Percentiles rank a stretch among this genome's conserved stretches.
Conservation (phyloP, 1,140 invertebrate species). For the Eurosta solidaginis region DNA sequence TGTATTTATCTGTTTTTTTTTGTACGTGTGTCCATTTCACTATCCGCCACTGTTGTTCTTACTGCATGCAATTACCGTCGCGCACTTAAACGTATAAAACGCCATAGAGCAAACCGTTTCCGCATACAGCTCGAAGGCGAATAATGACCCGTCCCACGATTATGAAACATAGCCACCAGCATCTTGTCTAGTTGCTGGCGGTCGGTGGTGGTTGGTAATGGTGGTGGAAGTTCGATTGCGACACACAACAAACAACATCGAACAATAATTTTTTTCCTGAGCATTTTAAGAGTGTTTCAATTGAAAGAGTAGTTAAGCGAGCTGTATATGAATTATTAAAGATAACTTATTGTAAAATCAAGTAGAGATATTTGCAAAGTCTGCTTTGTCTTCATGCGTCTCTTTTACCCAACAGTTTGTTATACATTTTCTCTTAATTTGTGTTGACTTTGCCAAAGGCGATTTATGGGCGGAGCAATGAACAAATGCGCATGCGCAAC, state of each 20-base stretch:
- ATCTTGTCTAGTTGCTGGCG: constrained; percentile 8
- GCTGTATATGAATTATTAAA: too few relatives aligned
- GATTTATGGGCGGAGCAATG: not conserved
- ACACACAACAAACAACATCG: not conserved
- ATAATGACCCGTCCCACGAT: constrained; percentile 18
- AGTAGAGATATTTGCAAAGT: too few relatives aligned
- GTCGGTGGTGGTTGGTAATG: not conserved
- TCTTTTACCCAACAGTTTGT: not conserved
- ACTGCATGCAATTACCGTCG: not conserved
- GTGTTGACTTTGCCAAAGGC: not conserved
- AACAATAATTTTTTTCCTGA: too few relatives aligned
- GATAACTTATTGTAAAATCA: too few relatives aligned
- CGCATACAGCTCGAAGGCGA: constrained; percentile 22
- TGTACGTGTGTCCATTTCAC: not conserved
- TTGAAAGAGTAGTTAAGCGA: not conserved
- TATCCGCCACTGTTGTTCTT: not conserved
- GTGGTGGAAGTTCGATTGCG: not conserved
- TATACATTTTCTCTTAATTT: not conserved
- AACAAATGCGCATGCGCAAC: not conserved
- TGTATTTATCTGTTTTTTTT: not conserved
- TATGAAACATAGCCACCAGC: constrained; percentile 20
- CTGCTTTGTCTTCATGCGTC: not conserved
- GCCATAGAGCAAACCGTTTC: not conserved
- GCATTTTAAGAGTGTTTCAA: too few relatives aligned
- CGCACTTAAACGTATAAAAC: not conserved